phyloP scores from a whole-genome alignment of 1,140 invertebrate species.

The Panonychus citri region DNA sequence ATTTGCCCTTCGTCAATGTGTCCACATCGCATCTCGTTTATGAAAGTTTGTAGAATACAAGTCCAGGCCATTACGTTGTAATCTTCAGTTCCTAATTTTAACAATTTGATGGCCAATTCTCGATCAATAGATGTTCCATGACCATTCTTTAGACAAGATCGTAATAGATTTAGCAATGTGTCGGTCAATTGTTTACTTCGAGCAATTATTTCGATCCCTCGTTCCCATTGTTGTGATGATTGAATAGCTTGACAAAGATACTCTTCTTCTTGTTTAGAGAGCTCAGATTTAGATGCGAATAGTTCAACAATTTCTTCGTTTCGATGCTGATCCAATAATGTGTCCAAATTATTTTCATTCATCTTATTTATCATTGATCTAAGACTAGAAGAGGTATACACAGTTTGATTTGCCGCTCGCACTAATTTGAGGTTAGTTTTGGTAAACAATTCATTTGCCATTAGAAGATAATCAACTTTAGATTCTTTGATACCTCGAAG shows the following conservation, averaged over 20 bases:
- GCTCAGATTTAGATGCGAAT: conserved; percentile 6
- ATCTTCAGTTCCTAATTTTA: neutral
- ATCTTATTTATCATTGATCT: conserved; percentile 3
- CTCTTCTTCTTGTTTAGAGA: conserved; percentile 1
- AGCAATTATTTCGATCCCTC: conserved; percentile 8
- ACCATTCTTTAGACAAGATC: conserved; percentile 1
- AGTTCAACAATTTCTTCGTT: conserved; percentile 6
- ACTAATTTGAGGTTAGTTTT: neutral
- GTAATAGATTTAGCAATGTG: neutral
- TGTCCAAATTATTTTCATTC: neutral
- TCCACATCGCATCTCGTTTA: neutral
- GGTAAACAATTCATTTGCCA: neutral
- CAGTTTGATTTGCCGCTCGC: conserved; percentile 2
- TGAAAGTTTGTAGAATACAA: neutral
- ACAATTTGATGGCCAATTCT: conserved; percentile 2
- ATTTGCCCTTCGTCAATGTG: neutral
- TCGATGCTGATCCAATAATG: conserved; percentile 5
- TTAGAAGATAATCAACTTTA: conserved; percentile 1
- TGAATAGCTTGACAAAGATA: conserved; percentile 6
- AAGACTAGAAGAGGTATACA: neutral
- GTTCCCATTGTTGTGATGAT: conserved; percentile 7
- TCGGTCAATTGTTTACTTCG: neutral
- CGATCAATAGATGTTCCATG: neutral
- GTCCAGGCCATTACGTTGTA: conserved; percentile 1
- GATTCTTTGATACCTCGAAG: conserved; percentile 6